Base-by-base conservation (phyloP, 2,888 invertebrate species). In the Petrophora chlorosata region DNA sequence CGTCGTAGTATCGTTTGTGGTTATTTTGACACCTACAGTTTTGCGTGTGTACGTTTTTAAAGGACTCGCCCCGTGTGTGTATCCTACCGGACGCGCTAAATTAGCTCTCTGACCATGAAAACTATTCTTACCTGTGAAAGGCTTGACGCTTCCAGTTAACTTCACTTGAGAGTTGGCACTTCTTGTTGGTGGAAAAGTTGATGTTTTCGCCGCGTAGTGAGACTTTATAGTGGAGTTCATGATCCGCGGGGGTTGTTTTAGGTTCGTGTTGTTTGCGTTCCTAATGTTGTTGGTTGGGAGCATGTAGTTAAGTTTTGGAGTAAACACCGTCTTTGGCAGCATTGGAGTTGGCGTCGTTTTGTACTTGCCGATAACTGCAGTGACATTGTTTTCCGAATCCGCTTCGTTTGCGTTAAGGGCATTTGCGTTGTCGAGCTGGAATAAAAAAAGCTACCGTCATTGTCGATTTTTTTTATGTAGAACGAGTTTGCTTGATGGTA, bases 31-130 rank as follows among this genome's bases (percentile, higher is more conserved):
- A 1, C 62, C 56, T 2, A 80, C 74, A 0, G 65, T 73, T 70
- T 89, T 91, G n/a, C 89, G 66, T 0, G 83, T 67, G 58, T 83
- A 85, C 0, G 85, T 83, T 65, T 90, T 90, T 0, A 88, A 56
- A 0, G 88, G 85, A 45, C 85, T 84, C 0, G 78, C 59, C 7
- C 79, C 80, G 57, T 88, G 88, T 0, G 83, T 78, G 53, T 85
- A 89, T 0, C 79, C 76, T 17, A 81, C 59, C 0, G 87, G 88
- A 1, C 89, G 66, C 0, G 90, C 89, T 5, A 91, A 61, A 46
- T 91, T 90, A 5, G 90, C 88, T 1, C 91, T 67, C 56, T 88
- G 90, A 1, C 86, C 84, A 61, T 89, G 86, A 60, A 90, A 85
- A 57, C 86, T 85, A 50, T 65, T 85, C 43, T 90, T 78, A 8